phyloP scores from a whole-genome alignment of 2,888 invertebrate species.

The Yponomeuta malinellus region DNA sequence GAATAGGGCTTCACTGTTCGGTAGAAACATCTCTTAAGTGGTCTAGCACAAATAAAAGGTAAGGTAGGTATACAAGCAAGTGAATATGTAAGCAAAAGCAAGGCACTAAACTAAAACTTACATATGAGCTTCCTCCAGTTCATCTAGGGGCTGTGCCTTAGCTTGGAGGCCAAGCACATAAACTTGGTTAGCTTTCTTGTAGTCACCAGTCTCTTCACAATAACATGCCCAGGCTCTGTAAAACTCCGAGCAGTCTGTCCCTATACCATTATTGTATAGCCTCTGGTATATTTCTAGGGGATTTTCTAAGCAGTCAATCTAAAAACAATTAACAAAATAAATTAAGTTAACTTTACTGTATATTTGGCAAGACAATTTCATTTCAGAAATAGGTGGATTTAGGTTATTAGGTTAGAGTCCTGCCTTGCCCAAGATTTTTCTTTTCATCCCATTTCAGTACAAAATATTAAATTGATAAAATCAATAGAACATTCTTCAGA shows the following conservation, averaged over 20 bases:
- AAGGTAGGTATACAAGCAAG: too few species aligned
- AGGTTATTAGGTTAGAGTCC: too few species aligned
- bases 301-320: constrained; percentile 86
- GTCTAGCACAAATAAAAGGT: too few species aligned
- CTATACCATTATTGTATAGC: constrained; percentile 86
- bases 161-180: constrained; percentile 85
- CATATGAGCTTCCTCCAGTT: constrained; percentile 84
- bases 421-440: too few species aligned
- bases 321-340: constrained; percentile 29
- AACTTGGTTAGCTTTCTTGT: constrained; percentile 87
- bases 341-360: too few species aligned
- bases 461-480: too few species aligned
- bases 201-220: constrained; percentile 87
- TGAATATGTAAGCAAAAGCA: neutral
- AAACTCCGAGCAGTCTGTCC: constrained; percentile 87
- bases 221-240: constrained; percentile 94
- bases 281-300: constrained; percentile 87
- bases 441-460: too few species aligned
- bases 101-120: constrained; percentile 48
- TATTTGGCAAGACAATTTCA: too few species aligned
- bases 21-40: too few species aligned
- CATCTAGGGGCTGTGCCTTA: constrained; percentile 87
- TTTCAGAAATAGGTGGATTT: too few species aligned
- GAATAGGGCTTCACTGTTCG: too few species aligned
- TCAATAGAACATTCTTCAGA: too few species aligned